A percentile compares a stretch with the other conserved stretches of the same genome.
These are phyloP conservation scores for Megaceryle maxima DNA, from an alignment of 2,113 vertebrate species.

Conservation along the genomic window DNA sequence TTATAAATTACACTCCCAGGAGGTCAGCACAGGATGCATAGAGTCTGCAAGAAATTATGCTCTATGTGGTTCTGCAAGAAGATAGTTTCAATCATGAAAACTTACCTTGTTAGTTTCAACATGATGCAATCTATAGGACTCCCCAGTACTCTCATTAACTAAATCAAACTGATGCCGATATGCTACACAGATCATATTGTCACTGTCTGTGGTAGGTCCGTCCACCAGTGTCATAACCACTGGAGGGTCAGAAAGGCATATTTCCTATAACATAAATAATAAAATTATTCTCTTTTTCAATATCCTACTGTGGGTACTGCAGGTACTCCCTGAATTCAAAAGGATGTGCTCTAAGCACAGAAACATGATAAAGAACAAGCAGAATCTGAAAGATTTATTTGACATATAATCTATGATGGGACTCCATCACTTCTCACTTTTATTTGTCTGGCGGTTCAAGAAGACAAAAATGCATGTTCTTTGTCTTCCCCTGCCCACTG, in stretches of 20 bases:
- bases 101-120: slow-evolving; percentile 92
- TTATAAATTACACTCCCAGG: background rate
- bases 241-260: slow-evolving; percentile 93
- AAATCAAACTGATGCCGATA: slow-evolving; percentile 97
- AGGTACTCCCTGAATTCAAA: background rate
- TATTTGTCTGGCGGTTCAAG: background rate
- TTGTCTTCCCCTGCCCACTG: background rate
- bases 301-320: background rate
- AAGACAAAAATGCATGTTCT: background rate
- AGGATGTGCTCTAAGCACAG: background rate
- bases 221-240: slow-evolving; percentile 93
- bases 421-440: background rate
- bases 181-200: slow-evolving; percentile 97
- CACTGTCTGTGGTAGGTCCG: slow-evolving; percentile 91
- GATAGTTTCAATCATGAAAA: background rate
- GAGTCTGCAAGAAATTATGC: background rate
- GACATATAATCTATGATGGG: background rate
- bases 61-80: background rate
- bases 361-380: background rate
- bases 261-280: slow-evolving; percentile 79
- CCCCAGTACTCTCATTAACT: slow-evolving; percentile 96
- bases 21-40: background rate
- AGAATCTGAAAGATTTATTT: background rate
- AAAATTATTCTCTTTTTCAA: background rate
- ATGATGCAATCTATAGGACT: slow-evolving; percentile 90